Percentiles rank a stretch among this genome's conserved stretches.
phyloP scores from a whole-genome alignment of 2,888 invertebrate species.

The Pterostichus madidus region DNA sequence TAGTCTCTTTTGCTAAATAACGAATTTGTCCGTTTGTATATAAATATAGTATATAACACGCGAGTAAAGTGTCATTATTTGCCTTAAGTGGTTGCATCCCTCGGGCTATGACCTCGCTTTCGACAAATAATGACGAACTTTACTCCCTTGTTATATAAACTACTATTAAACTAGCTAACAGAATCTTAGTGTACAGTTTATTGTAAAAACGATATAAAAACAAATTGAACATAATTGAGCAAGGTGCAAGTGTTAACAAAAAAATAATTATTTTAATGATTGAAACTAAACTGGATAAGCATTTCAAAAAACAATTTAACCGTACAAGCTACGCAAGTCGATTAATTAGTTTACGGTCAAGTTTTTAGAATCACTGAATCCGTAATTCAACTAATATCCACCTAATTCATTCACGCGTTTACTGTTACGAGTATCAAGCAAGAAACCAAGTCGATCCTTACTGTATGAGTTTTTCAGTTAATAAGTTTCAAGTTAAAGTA shows the following conservation, averaged over 20 bases:
- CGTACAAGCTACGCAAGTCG: neutral
- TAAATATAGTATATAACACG: too few relatives aligned
- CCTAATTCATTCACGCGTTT: slow-evolving; percentile 5
- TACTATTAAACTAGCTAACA: too few relatives aligned
- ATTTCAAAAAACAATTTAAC: slow-evolving; percentile 19
- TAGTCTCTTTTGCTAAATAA: too few relatives aligned
- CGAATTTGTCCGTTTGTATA: too few relatives aligned
- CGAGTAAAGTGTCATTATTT: too few relatives aligned
- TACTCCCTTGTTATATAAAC: too few relatives aligned
- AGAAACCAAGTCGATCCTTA: slow-evolving; percentile 22
- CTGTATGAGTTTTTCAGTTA: slow-evolving; percentile 39
- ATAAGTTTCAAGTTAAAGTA: slow-evolving; percentile 1
- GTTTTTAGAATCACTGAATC: neutral
- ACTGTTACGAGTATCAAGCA: slow-evolving; percentile 12
- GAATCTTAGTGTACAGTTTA: too few relatives aligned
- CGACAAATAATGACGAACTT: too few relatives aligned
- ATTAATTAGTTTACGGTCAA: slow-evolving; percentile 24
- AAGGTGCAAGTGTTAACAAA: neutral
- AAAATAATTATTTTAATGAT: slow-evolving; percentile 9
- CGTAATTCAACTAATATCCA: neutral
- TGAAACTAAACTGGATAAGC: neutral
- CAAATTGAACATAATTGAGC: too few relatives aligned
- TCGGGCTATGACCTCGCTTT: too few relatives aligned
- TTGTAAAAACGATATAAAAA: too few relatives aligned
- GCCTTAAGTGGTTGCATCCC: too few relatives aligned